Conservation (phyloP, 2,797 vertebrate species). For the Sebastes oblongus region DNA sequence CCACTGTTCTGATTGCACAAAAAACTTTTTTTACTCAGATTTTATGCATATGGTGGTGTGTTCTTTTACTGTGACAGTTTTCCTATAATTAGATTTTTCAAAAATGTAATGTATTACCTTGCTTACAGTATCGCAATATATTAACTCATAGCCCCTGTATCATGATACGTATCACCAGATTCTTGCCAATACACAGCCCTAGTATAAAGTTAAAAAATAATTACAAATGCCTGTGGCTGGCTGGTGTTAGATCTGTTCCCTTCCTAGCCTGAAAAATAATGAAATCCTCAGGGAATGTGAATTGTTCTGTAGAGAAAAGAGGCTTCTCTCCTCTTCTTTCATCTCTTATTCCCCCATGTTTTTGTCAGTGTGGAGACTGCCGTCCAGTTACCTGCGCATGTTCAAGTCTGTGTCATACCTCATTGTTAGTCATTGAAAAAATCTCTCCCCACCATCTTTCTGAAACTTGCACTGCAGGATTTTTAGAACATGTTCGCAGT, state of each 20-base stretch:
- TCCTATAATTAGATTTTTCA: too few relatives aligned
- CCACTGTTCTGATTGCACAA: too few relatives aligned
- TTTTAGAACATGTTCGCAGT: not conserved
- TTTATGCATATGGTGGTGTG: too few relatives aligned
- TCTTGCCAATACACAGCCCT: too few relatives aligned
- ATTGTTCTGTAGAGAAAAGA: not conserved
- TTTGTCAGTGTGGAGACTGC: not conserved
- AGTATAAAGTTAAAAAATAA: not conserved
- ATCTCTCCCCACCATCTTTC: not conserved
- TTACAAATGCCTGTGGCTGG: not conserved
- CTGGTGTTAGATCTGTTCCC: not conserved
- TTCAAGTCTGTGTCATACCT: not conserved
- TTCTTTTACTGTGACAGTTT: too few relatives aligned
- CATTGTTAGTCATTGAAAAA: not conserved
- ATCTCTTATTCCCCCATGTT: not conserved
- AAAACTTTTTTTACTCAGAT: too few relatives aligned
- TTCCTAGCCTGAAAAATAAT: not conserved
- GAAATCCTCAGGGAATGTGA: not conserved
- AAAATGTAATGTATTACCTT: too few relatives aligned
- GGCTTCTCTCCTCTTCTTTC: not conserved
- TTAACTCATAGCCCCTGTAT: too few relatives aligned
- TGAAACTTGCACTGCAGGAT: not conserved
- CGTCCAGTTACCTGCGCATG: not conserved
- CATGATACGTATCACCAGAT: too few relatives aligned
- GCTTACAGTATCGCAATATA: too few relatives aligned